Evolutionary conservation across 2,113 vertebrate species (phyloP).

Genomic region (Thunnus thynnus): DNA sequence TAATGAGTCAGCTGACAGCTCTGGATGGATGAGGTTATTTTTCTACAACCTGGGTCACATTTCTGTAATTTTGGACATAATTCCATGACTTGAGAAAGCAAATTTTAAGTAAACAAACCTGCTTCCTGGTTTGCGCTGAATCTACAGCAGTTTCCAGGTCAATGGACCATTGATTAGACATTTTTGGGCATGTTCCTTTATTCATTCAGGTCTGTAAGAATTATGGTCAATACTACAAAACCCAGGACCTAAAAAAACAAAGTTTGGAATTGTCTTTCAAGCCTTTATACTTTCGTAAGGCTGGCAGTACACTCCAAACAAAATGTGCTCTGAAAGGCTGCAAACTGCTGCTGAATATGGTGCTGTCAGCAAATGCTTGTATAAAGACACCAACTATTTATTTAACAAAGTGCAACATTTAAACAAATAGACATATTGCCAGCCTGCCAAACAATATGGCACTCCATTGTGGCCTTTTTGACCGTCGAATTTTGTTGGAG

Average conservation of each 20-base stretch:
- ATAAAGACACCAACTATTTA: background rate
- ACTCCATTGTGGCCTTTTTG: background rate
- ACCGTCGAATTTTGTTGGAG: background rate
- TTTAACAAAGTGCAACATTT: background rate
- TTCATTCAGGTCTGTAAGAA: background rate
- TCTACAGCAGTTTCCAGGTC: background rate
- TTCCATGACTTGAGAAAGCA: background rate
- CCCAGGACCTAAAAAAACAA: background rate
- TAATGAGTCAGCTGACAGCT: background rate
- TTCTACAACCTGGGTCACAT: background rate
- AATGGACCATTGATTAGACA: background rate
- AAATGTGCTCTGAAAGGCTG: background rate
- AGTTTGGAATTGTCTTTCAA: background rate
- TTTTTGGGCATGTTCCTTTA: background rate
- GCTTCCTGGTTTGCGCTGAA: background rate
- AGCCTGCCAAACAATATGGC: background rate
- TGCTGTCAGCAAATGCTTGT: background rate
- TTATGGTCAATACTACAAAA: background rate
- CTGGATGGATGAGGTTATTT: background rate
- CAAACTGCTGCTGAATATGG: background rate
- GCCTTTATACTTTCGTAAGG: background rate
- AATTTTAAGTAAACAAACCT: background rate
- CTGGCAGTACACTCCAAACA: background rate
- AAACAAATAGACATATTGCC: background rate
- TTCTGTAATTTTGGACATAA: slow-evolving; percentile 11